Evolutionary conservation across 2,888 invertebrate species (phyloP).

Genomic region (Neoitamus cyanurus): DNA sequence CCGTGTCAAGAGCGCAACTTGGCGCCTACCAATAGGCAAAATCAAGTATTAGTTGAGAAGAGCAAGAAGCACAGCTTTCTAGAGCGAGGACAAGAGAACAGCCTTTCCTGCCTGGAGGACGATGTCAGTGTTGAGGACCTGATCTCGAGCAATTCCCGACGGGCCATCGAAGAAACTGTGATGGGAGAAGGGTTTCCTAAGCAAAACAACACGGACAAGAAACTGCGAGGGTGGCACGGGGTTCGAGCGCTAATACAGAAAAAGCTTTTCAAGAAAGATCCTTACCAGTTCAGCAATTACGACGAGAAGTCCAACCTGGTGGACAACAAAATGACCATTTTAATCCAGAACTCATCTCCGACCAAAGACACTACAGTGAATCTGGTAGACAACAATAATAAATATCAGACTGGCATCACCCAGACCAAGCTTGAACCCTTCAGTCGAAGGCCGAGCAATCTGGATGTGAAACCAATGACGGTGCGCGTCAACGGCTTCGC

Average conservation of each 20-base stretch:
- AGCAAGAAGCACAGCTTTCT: conserved; percentile 65
- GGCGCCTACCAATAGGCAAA: conserved; percentile 60
- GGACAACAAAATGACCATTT: conserved; percentile 55
- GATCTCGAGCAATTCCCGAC: conserved; percentile 58
- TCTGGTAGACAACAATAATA: conserved; percentile 55
- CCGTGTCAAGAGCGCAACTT: conserved; percentile 83
- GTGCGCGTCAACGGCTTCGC: conserved; percentile 55
- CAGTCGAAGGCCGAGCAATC: conserved; percentile 58
- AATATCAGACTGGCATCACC: conserved; percentile 52
- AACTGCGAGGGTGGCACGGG: conserved; percentile 65
- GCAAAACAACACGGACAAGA: conserved; percentile 65
- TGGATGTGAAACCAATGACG: conserved; percentile 61
- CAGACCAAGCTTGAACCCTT: conserved; percentile 51
- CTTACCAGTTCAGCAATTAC: conserved; percentile 51
- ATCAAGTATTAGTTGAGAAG: conserved; percentile 62
- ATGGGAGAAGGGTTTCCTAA: conserved; percentile 66
- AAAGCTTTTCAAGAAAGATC: conserved; percentile 64
- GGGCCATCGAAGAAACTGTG: conserved; percentile 56
- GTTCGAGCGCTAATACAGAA: conserved; percentile 65
- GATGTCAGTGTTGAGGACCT: conserved; percentile 65
- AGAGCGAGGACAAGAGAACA: conserved; percentile 61
- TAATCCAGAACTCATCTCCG: conserved; percentile 52
- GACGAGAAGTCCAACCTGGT: conserved; percentile 66
- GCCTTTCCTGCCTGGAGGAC: conserved; percentile 63
- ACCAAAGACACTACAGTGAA: conserved; percentile 57